Conservation (phyloP, 2,113 vertebrate genomes). For the Willisornis vidua region DNA sequence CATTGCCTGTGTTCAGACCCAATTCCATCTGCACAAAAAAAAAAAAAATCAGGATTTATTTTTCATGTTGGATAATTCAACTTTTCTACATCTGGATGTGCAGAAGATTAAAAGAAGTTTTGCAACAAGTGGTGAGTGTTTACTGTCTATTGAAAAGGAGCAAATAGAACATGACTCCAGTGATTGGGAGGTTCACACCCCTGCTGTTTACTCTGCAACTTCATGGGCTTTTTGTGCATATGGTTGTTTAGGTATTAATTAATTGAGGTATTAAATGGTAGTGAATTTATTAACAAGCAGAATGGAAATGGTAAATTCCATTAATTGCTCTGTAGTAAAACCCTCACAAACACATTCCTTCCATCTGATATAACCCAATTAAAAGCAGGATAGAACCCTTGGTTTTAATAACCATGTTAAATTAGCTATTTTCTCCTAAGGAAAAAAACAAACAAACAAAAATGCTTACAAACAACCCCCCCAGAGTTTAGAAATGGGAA, state of each 20-base stretch:
- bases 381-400: constrained; percentile 14
- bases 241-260: not conserved
- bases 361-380: not conserved
- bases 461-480: not conserved
- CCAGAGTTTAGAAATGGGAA: not conserved
- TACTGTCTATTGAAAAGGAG: not conserved
- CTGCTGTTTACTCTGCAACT: not conserved
- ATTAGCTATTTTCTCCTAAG: not conserved
- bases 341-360: not conserved
- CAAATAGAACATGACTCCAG: not conserved
- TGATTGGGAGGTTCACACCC: accelerated
- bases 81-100: not conserved
- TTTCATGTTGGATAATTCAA: accelerated
- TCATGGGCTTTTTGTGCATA: not conserved
- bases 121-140: accelerated
- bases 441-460: not conserved
- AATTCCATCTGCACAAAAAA: not conserved
- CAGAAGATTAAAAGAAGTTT: not conserved
- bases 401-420: constrained; percentile 26
- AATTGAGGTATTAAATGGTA: not conserved
- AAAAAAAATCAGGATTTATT: not conserved
- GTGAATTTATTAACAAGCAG: not conserved
- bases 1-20: not conserved
- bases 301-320: not conserved
- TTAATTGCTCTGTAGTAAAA: not conserved